Evolutionary conservation across 2,888 invertebrate genomes (phyloP), one percentile per base, ranked within the genome.

Genomic region (Alsophila aescularia): DNA sequence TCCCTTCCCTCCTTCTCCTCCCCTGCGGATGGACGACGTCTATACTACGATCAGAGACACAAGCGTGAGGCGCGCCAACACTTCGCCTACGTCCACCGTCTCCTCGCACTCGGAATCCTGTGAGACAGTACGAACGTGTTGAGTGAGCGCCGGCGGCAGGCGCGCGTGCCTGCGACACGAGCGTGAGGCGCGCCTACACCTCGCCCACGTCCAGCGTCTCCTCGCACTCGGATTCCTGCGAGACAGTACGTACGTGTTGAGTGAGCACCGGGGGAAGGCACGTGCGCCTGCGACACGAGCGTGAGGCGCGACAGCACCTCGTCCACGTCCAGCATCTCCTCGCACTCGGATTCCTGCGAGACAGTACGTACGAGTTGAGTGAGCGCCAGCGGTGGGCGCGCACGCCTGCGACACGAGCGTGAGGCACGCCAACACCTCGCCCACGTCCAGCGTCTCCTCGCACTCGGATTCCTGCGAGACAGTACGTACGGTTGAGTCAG

Each of bases 131-230:
- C 18, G 18, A 4, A 18, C 18, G 18, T 18, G 18, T 5, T n/a
- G n/a, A n/a, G n/a, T n/a, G n/a, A 5, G 18, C 24, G 1, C 24
- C 24, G 24, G 24, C n/a, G 24, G 24, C 24, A 8, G 24, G 24
- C 5, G 24, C 24, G 24, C 7, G 24, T 8, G 24, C 1, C 24
- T 5, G 24, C 24, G 24, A 24, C 24, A 24, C 24, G 4, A 24
- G 24, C 24, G 5, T 6, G 4, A 24, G 24, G 24, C 24, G 7
- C 24, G 24, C 24, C 24, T 5, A 24, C 24, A 24, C 32, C 7
- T 42, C 16, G 15, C 16, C 15, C 9, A 21, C 40, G 14, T 9
- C 37, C 14, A 60, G 15, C 16, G 64, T 6, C 24, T 15, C 40
- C 0, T 50, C 47, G 0, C 18, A 36, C 3, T 16, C 37, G 1